Evolutionary conservation across 2,113 vertebrate genomes (phyloP), one percentile per base, ranked within the genome.

Genomic region (Tragelaphus scriptus): DNA sequence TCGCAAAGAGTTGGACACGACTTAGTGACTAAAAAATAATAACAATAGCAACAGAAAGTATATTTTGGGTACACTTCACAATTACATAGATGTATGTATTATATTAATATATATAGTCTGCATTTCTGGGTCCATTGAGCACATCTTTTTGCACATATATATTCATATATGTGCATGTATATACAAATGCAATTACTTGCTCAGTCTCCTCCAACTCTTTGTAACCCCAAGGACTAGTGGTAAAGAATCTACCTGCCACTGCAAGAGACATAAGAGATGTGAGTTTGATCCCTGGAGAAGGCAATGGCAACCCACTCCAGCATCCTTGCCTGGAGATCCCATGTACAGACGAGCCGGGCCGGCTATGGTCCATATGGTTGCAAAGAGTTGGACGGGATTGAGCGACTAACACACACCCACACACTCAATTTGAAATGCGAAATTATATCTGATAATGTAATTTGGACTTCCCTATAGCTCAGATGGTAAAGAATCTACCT

Each of bases 331-430:
- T 36, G 32, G 65, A 68, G 32, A 68, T 36, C 32, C 32, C n/a
- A 21, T 0, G 32, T 5, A 36, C 65, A 68, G 65, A 36, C 4
- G 4, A 68, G 65, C 32, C 65, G 36, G 65, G 65, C 1, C 2
- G 9, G n/a, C 32, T 68, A 5, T 2, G 32, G 32, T 68, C 32
- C 17, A 21, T 36, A 10, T 11, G 8, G 8, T 19, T 2, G 0
- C n/a, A n/a, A 9, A 68, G 65, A 68, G 65, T 2, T 68, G 17
- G 32, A 36, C 17, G 5, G 65, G 65, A 36, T 0, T 68, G n/a
- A 68, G 16, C 0, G 2, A 21, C 32, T 21, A 11, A 21, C 17
- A 36, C 32, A n/a, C 17, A 5, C 2, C 16, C 17, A 0, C 8
- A 36, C 4, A 5, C 17, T 68, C 65, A 58, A 5, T 32, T 6